phyloP scores from a whole-genome alignment of 92 coral and sea anemone species.

The Parazoanthus darwini region DNA sequence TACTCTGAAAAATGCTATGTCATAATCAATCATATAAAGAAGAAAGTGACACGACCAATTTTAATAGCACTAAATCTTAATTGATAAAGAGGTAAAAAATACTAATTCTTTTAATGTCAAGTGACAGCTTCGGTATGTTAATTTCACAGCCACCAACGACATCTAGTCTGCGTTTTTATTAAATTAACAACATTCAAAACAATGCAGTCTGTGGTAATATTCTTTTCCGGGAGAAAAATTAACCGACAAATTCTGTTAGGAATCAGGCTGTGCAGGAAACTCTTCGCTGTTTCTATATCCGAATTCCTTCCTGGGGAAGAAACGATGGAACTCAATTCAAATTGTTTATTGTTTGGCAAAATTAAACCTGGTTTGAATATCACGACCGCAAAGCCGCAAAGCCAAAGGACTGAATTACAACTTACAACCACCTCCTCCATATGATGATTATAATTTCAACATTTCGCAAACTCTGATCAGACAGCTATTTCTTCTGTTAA shows the following conservation, averaged over 20 bases:
- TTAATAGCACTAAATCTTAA: neutral
- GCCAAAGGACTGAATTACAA: neutral
- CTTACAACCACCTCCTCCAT: neutral
- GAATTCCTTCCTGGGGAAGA: slow-evolving; percentile 37
- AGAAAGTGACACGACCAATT: neutral
- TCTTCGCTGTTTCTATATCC: slow-evolving; percentile 19
- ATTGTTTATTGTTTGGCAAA: slow-evolving; percentile 5
- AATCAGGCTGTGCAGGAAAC: slow-evolving; percentile 41
- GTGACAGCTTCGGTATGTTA: neutral
- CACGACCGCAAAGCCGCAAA: slow-evolving; percentile 36
- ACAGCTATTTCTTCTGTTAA: neutral
- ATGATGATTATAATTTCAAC: neutral
- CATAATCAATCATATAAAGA: neutral
- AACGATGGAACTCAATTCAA: neutral
- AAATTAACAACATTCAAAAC: neutral
- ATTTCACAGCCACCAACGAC: neutral
- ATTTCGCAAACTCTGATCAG: slow-evolving; percentile 18
- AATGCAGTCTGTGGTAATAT: neutral
- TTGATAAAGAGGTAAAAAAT: neutral
- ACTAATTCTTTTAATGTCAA: neutral
- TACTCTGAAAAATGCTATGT: neutral
- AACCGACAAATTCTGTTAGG: neutral
- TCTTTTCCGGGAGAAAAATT: slow-evolving; percentile 32
- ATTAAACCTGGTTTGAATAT: slow-evolving; percentile 11
- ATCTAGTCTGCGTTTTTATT: slow-evolving; percentile 23